phyloP scores from a whole-genome alignment of 2,888 invertebrate genomes.

The Conchocele bisecta region DNA sequence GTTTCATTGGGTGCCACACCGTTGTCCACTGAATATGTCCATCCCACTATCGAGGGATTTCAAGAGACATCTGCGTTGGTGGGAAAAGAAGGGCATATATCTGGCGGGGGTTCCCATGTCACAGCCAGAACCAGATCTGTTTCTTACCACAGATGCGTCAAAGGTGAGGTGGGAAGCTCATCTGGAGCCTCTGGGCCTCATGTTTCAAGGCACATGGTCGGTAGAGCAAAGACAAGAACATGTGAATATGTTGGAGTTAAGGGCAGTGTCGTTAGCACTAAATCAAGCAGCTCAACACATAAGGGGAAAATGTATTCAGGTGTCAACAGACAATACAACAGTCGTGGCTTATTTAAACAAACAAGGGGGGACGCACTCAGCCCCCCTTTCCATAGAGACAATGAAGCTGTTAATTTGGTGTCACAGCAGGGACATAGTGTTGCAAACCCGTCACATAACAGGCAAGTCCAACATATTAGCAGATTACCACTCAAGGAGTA shows the following conservation, averaged over 20 bases:
- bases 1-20: conserved; percentile 11
- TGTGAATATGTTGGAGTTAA: conserved; percentile 23
- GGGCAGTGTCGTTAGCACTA: conserved; percentile 8
- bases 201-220: background rate
- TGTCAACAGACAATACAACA: conserved; percentile 19
- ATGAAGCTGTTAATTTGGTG: conserved; percentile 12
- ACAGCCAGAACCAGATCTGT: background rate
- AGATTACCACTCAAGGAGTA: background rate
- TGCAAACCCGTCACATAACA: conserved; percentile 24
- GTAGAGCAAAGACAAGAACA: background rate
- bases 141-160: conserved; percentile 20
- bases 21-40: background rate
- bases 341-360: conserved; percentile 20
- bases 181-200: background rate
- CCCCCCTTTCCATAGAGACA: background rate
- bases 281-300: background rate
- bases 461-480: too few relatives aligned
- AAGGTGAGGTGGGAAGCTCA: too few relatives aligned
- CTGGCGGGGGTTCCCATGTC: conserved; percentile 3
- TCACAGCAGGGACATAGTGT: background rate
- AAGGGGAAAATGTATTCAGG: background rate
- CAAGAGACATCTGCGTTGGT: conserved; percentile 6
- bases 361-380: conserved; percentile 23
- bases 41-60: background rate
- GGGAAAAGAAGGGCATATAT: background rate